Base-by-base conservation (phyloP, 2,797 vertebrate species). In the Percopsis omiscomaycus region DNA sequence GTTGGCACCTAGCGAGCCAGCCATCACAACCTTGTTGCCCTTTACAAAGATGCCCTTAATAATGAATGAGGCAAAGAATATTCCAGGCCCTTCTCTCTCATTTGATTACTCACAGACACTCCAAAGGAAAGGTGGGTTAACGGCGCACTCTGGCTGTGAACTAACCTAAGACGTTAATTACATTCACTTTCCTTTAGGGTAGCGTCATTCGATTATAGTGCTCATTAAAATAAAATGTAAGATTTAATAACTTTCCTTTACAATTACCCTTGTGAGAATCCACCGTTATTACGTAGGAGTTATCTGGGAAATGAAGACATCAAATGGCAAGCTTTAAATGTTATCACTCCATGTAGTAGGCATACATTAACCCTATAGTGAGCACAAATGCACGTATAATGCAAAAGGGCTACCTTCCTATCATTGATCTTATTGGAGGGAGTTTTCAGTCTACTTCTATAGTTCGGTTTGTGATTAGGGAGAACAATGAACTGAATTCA, bases 151-250 rank as follows among this genome's bases (percentile, higher is more conserved):
- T 76, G 75, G 79, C 76, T 82, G 72, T 70, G 71, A 82, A 86
- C 87, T 87, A 86, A 90, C 89, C 87, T 86, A 82, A 65, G 22
- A 37, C 89, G 89, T 88, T 92, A 91, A 90, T 92, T 88, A 88
- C 80, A 81, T 80, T 22, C 22, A 22, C 52, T 80, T 83, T 90
- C 83, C 89, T 91, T 86, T 73, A 77, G 86, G 90, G 84, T 66
- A 79, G 82, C 67, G 74, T 88, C 81, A 80, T 87, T 88, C 87
- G 68, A 85, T 86, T 87, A 85, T 79, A 84, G 86, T 78, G 66
- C 78, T 85, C 85, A 87, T 91, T 89, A 89, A 89, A 91, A 84
- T 82, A 79, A 88, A 91, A 88, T n/a, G n/a, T n/a, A 82, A 81
- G 81, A 91, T 90, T 91, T 89, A 88, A 91, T 90, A 87, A 86